Conservation (phyloP, 2,113 vertebrate genomes). For the Stegostoma tigrinum region DNA sequence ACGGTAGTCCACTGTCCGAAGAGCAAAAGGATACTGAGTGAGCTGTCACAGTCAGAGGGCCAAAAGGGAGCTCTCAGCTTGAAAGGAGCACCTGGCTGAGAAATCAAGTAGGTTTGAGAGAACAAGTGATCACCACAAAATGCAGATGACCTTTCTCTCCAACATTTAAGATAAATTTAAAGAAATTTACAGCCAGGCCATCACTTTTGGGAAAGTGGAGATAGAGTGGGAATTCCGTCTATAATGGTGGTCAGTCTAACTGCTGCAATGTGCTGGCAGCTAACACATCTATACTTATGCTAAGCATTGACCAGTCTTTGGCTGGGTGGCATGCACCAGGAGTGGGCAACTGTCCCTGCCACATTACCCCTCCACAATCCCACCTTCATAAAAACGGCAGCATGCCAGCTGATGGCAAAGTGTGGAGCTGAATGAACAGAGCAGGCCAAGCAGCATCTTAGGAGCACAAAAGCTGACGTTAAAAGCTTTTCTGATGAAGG, state of each 20-base stretch:
- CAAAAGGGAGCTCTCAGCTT: no score
- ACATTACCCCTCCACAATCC: neutral
- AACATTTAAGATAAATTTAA: neutral
- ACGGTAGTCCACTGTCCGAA: no score
- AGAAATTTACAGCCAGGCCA: neutral
- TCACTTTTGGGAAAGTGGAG: neutral
- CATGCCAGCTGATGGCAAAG: neutral
- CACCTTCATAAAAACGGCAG: neutral
- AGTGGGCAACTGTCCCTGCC: neutral
- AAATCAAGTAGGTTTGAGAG: neutral
- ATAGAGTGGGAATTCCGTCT: no score
- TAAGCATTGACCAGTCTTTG: neutral
- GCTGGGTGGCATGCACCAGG: neutral
- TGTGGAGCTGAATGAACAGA: no score
- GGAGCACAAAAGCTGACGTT: no score
- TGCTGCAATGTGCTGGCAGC: no score
- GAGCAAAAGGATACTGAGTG: no score
- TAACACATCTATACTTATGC: neutral
- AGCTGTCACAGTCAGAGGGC: neutral
- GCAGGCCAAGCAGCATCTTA: no score
- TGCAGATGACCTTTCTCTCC: neutral
- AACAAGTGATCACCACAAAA: neutral
- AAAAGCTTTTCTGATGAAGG: no score
- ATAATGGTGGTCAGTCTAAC: no score
- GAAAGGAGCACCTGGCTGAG: no score